Evolutionary conservation across 2,888 invertebrate species (phyloP).

Genomic region (Neocrepidodera transversa): DNA sequence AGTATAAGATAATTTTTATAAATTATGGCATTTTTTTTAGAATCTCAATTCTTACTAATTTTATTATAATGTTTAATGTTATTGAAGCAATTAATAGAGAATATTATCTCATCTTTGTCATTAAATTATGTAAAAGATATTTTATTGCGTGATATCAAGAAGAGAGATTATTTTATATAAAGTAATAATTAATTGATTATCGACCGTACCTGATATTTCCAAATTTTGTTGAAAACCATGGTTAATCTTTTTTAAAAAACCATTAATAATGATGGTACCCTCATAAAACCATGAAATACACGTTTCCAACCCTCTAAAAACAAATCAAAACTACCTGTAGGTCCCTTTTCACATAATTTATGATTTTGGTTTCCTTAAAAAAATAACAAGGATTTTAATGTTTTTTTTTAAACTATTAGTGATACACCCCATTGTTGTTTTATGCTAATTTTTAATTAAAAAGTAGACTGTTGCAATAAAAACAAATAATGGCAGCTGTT

Average conservation of each 20-base stretch:
- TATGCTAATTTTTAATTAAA: conserved; percentile 17
- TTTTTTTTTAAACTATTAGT: conserved; percentile 2
- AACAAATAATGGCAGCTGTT: neutral
- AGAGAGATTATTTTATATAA: no score
- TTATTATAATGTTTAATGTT: no score
- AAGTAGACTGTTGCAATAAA: neutral
- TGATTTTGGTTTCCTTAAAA: conserved; percentile 1
- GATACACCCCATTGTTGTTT: neutral
- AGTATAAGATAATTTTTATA: neutral
- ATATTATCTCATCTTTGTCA: no score
- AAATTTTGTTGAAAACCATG: neutral
- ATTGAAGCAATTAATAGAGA: no score
- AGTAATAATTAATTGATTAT: no score
- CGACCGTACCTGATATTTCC: no score
- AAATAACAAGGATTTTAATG: conserved; percentile 3
- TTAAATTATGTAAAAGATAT: no score
- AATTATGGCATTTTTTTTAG: neutral
- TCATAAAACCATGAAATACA: conserved; percentile 8
- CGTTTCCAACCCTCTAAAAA: conserved; percentile 1
- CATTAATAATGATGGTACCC: conserved; percentile 15
- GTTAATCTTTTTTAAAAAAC: conserved; percentile 5
- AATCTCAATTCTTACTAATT: no score
- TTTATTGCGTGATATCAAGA: no score
- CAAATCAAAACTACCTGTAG: conserved; percentile 1
- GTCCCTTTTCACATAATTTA: neutral